These are phyloP conservation scores for Drosophila arizonae DNA, from an alignment of 1,140 invertebrate species.

Conservation along the genomic window DNA sequence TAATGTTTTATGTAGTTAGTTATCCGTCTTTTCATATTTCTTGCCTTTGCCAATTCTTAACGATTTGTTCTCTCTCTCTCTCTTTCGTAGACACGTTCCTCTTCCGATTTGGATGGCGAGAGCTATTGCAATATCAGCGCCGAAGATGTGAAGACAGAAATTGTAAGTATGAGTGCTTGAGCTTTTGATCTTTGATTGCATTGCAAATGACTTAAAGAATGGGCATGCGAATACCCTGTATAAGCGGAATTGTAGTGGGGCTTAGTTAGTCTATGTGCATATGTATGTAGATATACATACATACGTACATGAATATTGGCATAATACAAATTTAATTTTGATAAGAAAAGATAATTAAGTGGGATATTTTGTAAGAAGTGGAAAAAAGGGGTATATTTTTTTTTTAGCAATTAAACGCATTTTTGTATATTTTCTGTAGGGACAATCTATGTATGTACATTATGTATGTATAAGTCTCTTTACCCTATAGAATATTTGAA, in stretches of 20 bases:
- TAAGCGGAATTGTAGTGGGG: too few relatives aligned
- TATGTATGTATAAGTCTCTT: too few relatives aligned
- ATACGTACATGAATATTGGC: too few relatives aligned
- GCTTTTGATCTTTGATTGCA: constrained; percentile 35
- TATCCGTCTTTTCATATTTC: constrained; percentile 5
- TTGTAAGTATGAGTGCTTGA: constrained; percentile 68
- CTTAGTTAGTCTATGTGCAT: neutral
- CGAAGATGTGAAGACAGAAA: constrained; percentile 82
- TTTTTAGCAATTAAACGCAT: neutral
- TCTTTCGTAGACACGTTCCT: constrained; percentile 69
- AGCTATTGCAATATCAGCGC: constrained; percentile 81
- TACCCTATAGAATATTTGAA: too few relatives aligned
- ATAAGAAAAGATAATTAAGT: too few relatives aligned
- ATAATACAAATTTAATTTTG: too few relatives aligned
- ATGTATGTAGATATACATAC: neutral
- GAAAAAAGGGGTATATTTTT: too few relatives aligned
- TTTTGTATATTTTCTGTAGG: neutral
- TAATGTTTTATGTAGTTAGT: constrained; percentile 36
- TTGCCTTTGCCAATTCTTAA: constrained; percentile 52
- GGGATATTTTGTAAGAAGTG: too few relatives aligned
- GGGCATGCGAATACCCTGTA: neutral
- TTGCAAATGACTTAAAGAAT: constrained; percentile 49
- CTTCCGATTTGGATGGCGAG: constrained; percentile 76
- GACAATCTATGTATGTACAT: too few relatives aligned
- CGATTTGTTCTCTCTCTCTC: constrained; percentile 49